Evolutionary conservation across 2,113 vertebrate species (phyloP), one percentile per base, ranked within the genome.

Genomic region (Clinocottus analis): DNA sequence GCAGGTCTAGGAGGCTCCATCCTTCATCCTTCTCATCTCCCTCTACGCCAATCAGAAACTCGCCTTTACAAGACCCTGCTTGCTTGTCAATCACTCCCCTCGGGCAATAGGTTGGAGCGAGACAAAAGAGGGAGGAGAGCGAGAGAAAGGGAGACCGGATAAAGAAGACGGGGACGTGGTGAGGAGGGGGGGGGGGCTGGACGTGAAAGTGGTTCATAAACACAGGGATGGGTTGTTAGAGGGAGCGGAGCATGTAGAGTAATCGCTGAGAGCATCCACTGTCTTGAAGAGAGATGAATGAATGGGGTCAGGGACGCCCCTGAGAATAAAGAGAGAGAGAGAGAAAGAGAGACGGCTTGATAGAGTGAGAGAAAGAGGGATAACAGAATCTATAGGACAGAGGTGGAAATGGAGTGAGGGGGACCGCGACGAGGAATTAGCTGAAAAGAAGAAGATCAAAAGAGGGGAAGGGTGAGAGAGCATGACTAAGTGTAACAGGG

Each of bases 291-390:
- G 76, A 85, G 85, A 85, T 87, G 91, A 93, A 94, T 93, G 93
- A 94, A 94, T 93, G 90, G 79, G 94, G 93, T 93, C 93, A 94
- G 91, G 88, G 86, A 85, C 75, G 80, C 92, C 90, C 93, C 72
- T 79, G 92, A 93, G 93, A 93, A 91, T 90, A 91, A 79, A 83
- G 63, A 79, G 62, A 33, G 25, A 49, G 39, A 51, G n/a, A n/a
- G n/a, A n/a, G n/a, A n/a, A n/a, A n/a, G n/a, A 61, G 58, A 49
- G 39, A 51, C 67, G 55, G 29, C 14, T 62, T 56, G 69, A 83
- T 58, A 60, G 82, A 79, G 71, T 45, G 84, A 87, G 43, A 62
- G 60, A 76, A 73, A 70, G 62, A 31, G 53, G 61, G 78, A 67
- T 59, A 67, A 64, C 71, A 74, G 37, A 77, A 80, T 63, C 62